Base-by-base conservation (phyloP, 2,888 invertebrate genomes). In the Xanthia icteritia region DNA sequence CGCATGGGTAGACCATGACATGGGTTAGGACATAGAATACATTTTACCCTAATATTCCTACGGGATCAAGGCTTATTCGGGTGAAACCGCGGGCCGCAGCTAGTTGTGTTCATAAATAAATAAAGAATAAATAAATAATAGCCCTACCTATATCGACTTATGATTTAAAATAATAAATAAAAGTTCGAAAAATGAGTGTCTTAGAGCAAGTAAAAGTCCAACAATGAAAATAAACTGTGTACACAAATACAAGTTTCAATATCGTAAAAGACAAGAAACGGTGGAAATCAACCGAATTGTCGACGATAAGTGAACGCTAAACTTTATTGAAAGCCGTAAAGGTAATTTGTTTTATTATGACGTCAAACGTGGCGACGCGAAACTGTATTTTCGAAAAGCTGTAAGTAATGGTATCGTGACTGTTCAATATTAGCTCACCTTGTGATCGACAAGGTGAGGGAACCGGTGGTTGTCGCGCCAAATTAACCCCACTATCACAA, bases 351-450 rank as follows among this genome's bases (percentile, higher is more conserved):
- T 76, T 60, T 74, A 77, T 79, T 73, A 65, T 79, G 78, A 78
- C 81, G 73, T 86, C 77, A 83, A 78, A 70, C 61, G 36, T 63
- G 70, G 58, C 63, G 68, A 74, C 54, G 67, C 60, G 72, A 75
- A 80, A 76, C 70, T 63, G 54, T 71, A 60, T 85, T 74, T 74
- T 73, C 42, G 61, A 67, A 77, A 63, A 63, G 54, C 81, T 69
- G 39, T 64, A 69, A 51, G 39, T 64, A 69, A 51, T 72, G 23
- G 70, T 91, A 73, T 90, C 92, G 91, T 92, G 92, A 90, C 91
- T 88, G 54, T 69, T 27, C 78, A 64, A 82, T 87, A 85, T 92
- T 89, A 86, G 67, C 54, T 81, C 78, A 84, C 83, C 82, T 88
- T 67, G 82, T 80, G 72, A 68, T 73, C 74, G 81, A 81, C 82